Base-by-base conservation (phyloP, 2,888 invertebrate genomes). In the Sinohyriopsis cumingii region DNA sequence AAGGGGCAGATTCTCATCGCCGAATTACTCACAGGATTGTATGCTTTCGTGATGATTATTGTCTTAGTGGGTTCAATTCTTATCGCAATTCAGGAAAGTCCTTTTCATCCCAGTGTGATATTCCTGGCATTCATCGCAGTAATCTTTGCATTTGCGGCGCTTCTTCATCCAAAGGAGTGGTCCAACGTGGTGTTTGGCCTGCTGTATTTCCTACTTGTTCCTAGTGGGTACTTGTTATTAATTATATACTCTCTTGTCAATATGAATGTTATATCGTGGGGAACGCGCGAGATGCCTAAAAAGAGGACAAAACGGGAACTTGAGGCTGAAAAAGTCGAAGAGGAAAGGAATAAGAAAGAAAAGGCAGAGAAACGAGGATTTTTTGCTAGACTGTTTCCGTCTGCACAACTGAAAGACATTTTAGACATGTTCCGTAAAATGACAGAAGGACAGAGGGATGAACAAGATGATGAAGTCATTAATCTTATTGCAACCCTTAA, bases 341-440 rank as follows among this genome's bases (percentile, higher is more conserved):
- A 72, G 33, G 95, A 95, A 63, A 77, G 80, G 61, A 76, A 95
- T 88, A 94, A 94, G 84, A 93, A 93, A 71, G 95, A 93, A 0
- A 96, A 95, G 90, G 94, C 95, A 95, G 66, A 60, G 89, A 94
- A 95, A 94, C 84, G 62, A 72, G 77, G 82, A 24, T 79, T 94
- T 73, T 71, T 91, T 96, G 77, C 87, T 82, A 68, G 88, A 59
- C 73, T 75, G 68, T 72, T 76, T 54, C 75, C 75, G 22, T 67
- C 68, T 61, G 63, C 69, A 33, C 75, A 73, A 22, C 53, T 78
- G 19, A 81, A 82, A 59, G 83, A 84, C 56, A 67, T 84, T 18
- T 82, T 83, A 53, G 77, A 77, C 20, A 61, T 80, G 20, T 72
- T 78, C 12, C 64, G 69, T 12, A 73, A 75, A 57, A 54, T 75